Percentiles rank a stretch among this genome's conserved stretches.
Evolutionary conservation across 1,140 invertebrate species (phyloP).

Genomic region (Protaetia brevitarsis): DNA sequence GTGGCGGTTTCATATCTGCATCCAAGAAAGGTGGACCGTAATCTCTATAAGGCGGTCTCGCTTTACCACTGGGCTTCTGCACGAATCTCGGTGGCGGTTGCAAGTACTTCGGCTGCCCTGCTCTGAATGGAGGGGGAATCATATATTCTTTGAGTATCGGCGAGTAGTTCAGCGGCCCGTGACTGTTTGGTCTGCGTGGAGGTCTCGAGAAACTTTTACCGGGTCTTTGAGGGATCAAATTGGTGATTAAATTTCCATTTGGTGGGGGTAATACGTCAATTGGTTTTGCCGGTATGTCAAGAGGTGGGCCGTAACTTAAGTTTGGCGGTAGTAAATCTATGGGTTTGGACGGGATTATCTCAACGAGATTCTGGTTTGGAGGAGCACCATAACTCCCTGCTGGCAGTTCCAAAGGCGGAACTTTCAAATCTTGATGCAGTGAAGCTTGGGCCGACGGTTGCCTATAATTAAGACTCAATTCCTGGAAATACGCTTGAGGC

Average conservation of each 20-base stretch:
- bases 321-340: neutral
- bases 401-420: too few species aligned
- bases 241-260: neutral
- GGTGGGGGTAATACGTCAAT: neutral
- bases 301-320: neutral
- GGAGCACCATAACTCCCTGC: too few species aligned
- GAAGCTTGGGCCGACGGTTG: neutral
- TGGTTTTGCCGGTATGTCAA: neutral
- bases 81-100: neutral
- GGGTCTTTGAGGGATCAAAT: neutral
- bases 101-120: neutral
- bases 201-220: constrained; percentile 2
- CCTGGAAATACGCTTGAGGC: neutral
- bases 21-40: constrained; percentile 7
- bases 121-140: neutral
- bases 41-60: constrained; percentile 25
- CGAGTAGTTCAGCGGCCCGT: constrained; percentile 1
- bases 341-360: neutral
- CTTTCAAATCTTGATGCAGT: neutral
- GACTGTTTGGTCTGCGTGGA: neutral
- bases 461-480: neutral
- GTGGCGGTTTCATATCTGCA: constrained; percentile 12
- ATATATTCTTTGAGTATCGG: neutral
- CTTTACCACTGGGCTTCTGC: constrained; percentile 20
- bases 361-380: neutral